These are phyloP conservation scores for Champsocephalus gunnari DNA, from an alignment of 2,797 vertebrate species.

Conservation along the genomic window DNA sequence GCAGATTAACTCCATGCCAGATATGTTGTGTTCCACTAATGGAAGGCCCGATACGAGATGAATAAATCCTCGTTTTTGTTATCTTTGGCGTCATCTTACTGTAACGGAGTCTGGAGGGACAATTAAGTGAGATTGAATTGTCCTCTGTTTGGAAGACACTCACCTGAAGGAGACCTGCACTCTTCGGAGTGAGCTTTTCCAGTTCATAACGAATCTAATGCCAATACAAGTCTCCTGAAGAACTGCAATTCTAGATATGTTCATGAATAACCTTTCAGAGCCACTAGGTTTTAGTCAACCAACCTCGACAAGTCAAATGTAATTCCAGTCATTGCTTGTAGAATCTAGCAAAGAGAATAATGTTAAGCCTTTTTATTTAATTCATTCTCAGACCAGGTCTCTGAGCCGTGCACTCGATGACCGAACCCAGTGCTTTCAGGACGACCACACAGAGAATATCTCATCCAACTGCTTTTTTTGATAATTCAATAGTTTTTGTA, in stretches of 20 bases:
- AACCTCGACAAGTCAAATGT: slow-evolving; percentile 35
- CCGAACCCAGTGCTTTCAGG: slow-evolving; percentile 72
- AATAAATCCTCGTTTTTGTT: too few relatives aligned
- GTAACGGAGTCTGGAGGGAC: too few relatives aligned
- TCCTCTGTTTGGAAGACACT: too few relatives aligned
- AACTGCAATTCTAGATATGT: background rate
- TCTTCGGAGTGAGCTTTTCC: too few relatives aligned
- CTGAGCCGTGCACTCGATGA: slow-evolving; percentile 59
- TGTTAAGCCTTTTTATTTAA: slow-evolving; percentile 63
- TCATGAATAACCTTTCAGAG: slow-evolving; percentile 16
- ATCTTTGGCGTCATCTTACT: too few relatives aligned
- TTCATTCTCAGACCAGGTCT: slow-evolving; percentile 71
- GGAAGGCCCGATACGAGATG: too few relatives aligned
- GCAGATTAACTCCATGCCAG: too few relatives aligned
- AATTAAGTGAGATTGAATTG: too few relatives aligned
- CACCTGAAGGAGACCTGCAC: too few relatives aligned
- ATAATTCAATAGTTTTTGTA: slow-evolving; percentile 79
- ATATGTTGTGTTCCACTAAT: too few relatives aligned
- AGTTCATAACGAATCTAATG: background rate
- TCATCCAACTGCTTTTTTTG: slow-evolving; percentile 75
- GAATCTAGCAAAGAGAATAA: slow-evolving; percentile 78
- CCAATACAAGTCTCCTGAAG: background rate
- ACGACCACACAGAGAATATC: slow-evolving; percentile 70
- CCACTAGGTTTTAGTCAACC: slow-evolving; percentile 15
- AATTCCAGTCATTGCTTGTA: slow-evolving; percentile 70